Percentiles rank a stretch among this genome's conserved stretches.
These are phyloP conservation scores for Seriola rivoliana DNA, from an alignment of 2,113 vertebrate genomes.

Conservation along the genomic window DNA sequence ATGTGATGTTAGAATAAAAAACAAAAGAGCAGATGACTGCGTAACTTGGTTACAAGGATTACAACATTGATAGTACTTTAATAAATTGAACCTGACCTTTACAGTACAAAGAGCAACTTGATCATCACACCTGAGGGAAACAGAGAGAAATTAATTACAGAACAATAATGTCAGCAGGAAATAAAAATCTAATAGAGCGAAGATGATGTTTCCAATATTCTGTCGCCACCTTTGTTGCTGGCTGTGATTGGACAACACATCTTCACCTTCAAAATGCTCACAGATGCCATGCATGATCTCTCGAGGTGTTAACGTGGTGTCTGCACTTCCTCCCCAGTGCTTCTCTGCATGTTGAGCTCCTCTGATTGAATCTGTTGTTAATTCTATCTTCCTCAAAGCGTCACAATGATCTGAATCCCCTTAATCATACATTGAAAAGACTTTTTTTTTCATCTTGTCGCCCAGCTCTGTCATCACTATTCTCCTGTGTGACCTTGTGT, in stretches of 20 bases:
- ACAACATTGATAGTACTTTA: background rate
- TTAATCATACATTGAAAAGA: conserved; percentile 53
- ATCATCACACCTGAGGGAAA: conserved; percentile 30
- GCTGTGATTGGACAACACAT: conserved; percentile 5
- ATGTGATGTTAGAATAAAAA: conserved; percentile 16
- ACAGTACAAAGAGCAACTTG: conserved; percentile 31
- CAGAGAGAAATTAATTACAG: conserved; percentile 5
- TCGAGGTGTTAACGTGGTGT: conserved; percentile 14
- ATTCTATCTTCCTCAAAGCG: conserved; percentile 28
- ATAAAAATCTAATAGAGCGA: conserved; percentile 5
- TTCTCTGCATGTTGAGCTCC: conserved; percentile 25
- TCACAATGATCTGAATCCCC: conserved; percentile 45
- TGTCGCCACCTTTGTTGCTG: background rate
- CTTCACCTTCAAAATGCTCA: conserved; percentile 30
- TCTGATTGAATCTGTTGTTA: conserved; percentile 38
- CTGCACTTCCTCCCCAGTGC: background rate
- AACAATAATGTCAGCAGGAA: background rate
- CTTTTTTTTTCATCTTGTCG: conserved; percentile 40
- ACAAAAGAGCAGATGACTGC: conserved; percentile 14
- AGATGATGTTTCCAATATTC: background rate
- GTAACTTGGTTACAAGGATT: conserved; percentile 19
- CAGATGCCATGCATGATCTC: conserved; percentile 10
- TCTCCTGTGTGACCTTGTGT: conserved; percentile 50
- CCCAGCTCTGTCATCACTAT: conserved; percentile 2
- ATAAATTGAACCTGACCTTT: conserved; percentile 52